Base-by-base conservation (phyloP, 2,888 invertebrate genomes). In the Drosophila multiciliata region DNA sequence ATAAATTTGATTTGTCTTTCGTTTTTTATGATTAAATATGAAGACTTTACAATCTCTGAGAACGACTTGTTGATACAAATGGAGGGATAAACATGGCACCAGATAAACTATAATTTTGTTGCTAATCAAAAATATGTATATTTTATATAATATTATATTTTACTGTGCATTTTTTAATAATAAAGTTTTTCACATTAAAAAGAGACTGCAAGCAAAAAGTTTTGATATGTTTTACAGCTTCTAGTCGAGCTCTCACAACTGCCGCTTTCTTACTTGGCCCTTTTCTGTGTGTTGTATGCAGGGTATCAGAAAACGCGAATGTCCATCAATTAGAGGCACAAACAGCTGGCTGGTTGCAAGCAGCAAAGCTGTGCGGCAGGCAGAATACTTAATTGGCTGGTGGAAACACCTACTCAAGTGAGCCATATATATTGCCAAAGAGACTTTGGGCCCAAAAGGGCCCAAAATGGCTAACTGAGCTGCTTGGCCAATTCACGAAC, bases 281-380 rank as follows among this genome's bases (percentile, higher is more conserved):
- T 15, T 40, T n/a, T 38, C n/a, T 15, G 11, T 29, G 38, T 40
- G 26, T 29, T 8, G 12, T 9, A 2, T 38, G 8, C 59, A 58
- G 49, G 33, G 50, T 40, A 50, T 35, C 57, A 40, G 53, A 59
- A 57, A 49, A n/a, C 49, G 50, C 58, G 40, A 68, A 35, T 66
- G 65, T 26, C 48, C 69, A 70, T 70, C 83, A 86, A 85, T 87
- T 81, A 77, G 59, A 17, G 45, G 29, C 36, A 45, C n/a, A n/a
- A 26, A 36, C 73, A 67, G 63, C 66, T 76, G 75, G 45, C 55
- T 29, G 23, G 29, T 33, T 66, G 66, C 45, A 45, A 45, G 20
- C 20, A 23, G 20, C 7, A 3, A 32, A 6, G 29, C 40, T 12
- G 7, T 29, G 40, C 9, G 26, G 64, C 40, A 66, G 36, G 60